Percentiles rank a stretch among this genome's conserved stretches.
Conservation (phyloP, 2,113 vertebrate species). For the Octodon degus region DNA sequence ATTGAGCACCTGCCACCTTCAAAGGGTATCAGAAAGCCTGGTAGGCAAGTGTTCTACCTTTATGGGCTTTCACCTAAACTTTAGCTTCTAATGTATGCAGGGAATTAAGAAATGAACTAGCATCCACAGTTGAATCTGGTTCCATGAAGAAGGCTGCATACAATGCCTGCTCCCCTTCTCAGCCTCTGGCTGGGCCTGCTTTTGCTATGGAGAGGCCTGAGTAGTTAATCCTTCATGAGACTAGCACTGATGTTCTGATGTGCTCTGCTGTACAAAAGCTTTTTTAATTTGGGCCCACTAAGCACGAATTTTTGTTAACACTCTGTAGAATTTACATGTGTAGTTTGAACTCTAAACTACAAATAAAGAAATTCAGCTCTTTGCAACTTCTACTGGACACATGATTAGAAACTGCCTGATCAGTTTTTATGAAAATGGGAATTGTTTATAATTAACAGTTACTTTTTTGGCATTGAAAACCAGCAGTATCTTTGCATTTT, state of each 20-base stretch:
- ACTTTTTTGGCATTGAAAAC: neutral
- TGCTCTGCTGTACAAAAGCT: neutral
- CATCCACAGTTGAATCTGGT: neutral
- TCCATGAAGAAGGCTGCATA: neutral
- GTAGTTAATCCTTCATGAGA: neutral
- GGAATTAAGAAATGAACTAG: neutral
- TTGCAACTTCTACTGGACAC: conserved; percentile 18
- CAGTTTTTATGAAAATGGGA: conserved; percentile 40
- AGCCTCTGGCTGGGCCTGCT: neutral
- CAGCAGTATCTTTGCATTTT: neutral
- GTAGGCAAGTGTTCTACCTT: neutral
- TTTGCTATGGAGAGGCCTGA: neutral
- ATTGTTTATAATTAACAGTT: conserved; percentile 39
- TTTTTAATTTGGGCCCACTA: conserved; percentile 18
- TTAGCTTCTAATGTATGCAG: neutral
- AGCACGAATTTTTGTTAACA: neutral
- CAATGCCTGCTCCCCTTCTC: neutral
- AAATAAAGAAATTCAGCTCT: conserved; percentile 21
- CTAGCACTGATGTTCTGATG: neutral
- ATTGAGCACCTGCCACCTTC: neutral
- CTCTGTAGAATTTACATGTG: neutral
- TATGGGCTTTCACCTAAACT: neutral
- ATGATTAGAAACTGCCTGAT: conserved; percentile 1
- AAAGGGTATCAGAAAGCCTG: neutral
- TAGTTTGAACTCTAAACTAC: conserved; percentile 39